These are phyloP conservation scores for Lasiommata megera DNA, from an alignment of 2,888 invertebrate genomes.

Conservation along the genomic window DNA sequence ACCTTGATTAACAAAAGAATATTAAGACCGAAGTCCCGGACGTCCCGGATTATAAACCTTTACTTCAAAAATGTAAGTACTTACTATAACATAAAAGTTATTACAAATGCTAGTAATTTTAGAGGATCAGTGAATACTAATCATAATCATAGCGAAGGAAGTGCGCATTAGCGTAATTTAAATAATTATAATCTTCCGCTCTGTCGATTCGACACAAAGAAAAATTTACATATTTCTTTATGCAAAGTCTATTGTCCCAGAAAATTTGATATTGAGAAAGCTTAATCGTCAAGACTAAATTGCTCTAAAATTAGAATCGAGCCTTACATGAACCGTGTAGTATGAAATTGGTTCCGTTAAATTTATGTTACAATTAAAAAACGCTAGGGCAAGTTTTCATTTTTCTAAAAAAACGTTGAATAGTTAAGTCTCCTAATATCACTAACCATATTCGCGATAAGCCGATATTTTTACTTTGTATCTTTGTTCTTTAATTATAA, in stretches of 20 bases:
- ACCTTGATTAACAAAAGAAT: no score
- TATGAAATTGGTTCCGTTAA: conserved; percentile 4
- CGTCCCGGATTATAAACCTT: no score
- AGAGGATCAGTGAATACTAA: conserved; percentile 14
- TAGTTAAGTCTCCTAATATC: no score
- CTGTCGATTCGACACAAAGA: conserved; percentile 66
- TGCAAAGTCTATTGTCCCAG: conserved; percentile 72
- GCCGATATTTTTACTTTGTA: no score
- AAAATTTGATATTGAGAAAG: conserved; percentile 69
- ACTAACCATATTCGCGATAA: no score
- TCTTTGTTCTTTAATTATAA: no score
- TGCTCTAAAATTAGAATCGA: conserved; percentile 64
- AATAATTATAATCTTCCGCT: conserved; percentile 79
- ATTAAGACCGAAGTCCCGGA: no score
- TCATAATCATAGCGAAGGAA: conserved; percentile 52
- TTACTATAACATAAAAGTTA: not conserved
- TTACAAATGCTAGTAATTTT: conserved; percentile 1
- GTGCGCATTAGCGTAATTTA: conserved; percentile 53
- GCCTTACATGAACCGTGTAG: conserved; percentile 42
- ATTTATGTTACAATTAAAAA: no score
- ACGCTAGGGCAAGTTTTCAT: no score
- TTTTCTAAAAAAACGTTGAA: no score
- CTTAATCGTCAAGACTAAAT: conserved; percentile 65
- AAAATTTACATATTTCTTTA: conserved; percentile 77
- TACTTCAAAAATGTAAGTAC: no score